Conservation (phyloP, 2,888 invertebrate genomes). For the Eupithecia centaureata region DNA sequence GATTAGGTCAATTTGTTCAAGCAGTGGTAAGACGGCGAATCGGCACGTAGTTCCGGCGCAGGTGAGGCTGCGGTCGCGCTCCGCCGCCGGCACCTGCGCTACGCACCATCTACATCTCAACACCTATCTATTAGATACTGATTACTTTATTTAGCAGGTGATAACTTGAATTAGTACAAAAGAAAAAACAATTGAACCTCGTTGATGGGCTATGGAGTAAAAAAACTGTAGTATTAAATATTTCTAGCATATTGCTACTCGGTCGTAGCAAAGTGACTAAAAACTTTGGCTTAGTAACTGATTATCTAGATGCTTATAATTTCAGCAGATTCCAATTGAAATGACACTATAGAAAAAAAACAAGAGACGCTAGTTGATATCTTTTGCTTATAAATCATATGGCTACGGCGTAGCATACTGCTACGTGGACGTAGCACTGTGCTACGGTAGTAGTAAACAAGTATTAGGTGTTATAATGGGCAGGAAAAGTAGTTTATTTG, state of each 20-base stretch:
- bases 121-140: constrained; percentile 10
- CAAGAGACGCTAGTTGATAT: background rate
- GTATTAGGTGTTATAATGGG: background rate
- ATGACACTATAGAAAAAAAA: background rate
- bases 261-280: background rate
- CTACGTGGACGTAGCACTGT: background rate
- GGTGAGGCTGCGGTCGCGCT: constrained; percentile 72
- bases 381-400: background rate
- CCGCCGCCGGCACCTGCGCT: constrained; percentile 61
- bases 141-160: constrained; percentile 14
- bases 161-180: background rate
- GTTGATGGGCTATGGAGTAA: background rate
- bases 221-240: background rate
- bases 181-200: background rate
- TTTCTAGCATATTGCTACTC: background rate
- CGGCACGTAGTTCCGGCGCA: constrained; percentile 76
- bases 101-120: constrained; percentile 40
- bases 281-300: too few relatives aligned
- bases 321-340: background rate
- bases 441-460: background rate
- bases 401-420: background rate
- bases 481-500: background rate
- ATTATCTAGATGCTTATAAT: background rate
- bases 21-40: constrained; percentile 54
- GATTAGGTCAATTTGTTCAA: constrained; percentile 31